phyloP scores from a whole-genome alignment of 1,140 invertebrate species.

The Musca vetustissima region DNA sequence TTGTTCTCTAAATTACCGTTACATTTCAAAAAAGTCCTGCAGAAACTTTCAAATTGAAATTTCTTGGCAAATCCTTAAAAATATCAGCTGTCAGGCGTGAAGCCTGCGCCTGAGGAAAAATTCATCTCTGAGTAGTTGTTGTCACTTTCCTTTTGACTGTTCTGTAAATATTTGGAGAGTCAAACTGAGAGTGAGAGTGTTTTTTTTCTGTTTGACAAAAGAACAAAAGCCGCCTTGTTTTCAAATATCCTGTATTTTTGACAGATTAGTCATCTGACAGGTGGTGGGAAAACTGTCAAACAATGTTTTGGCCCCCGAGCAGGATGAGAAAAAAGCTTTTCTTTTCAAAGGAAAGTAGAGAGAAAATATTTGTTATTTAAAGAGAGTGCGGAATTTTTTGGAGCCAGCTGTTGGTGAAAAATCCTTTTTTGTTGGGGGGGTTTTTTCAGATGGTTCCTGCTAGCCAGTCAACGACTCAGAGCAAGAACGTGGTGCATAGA shows the following conservation, averaged over 20 bases:
- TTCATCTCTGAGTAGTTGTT: background rate
- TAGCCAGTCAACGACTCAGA: slow-evolving; percentile 11
- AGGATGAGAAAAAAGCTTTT: slow-evolving; percentile 3
- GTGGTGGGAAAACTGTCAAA: slow-evolving; percentile 8
- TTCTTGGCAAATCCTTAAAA: too few species aligned
- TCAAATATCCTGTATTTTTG: background rate
- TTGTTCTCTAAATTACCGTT: too few species aligned
- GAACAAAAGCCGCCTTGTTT: slow-evolving; percentile 10
- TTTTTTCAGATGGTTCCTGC: slow-evolving; percentile 10
- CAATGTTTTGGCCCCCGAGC: background rate
- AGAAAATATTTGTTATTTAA: too few species aligned
- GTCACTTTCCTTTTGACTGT: too few species aligned
- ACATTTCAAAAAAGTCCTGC: too few species aligned
- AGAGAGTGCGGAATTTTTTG: background rate
- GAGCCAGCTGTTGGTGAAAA: slow-evolving; percentile 19
- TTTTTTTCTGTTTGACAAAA: too few species aligned
- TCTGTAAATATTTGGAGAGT: too few species aligned
- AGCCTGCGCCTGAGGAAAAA: background rate
- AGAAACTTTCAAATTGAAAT: too few species aligned
- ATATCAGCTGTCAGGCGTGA: background rate
- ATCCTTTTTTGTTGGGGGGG: background rate
- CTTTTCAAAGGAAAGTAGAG: too few species aligned
- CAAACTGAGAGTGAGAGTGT: too few species aligned
- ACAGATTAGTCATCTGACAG: slow-evolving; percentile 27
- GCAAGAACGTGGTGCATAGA: slow-evolving; percentile 15